Evolutionary conservation across 1,140 invertebrate species (phyloP).

Genomic region (Calliphora vicina): DNA sequence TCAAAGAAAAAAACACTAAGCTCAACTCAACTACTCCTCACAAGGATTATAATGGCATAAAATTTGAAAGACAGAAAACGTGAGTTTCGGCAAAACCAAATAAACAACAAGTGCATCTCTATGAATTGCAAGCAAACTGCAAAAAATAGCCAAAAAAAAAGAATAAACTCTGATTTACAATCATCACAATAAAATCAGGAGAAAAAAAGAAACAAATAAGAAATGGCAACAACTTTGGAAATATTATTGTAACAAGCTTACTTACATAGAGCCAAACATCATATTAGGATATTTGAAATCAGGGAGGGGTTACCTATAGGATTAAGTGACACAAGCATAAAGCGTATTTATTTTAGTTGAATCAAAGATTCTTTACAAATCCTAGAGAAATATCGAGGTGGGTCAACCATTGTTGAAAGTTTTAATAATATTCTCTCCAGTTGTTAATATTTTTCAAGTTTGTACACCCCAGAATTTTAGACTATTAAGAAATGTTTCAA

Average conservation of each 20-base stretch:
- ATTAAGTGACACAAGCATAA: background rate
- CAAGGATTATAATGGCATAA: slow-evolving; percentile 9
- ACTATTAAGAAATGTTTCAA: background rate
- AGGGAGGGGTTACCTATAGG: background rate
- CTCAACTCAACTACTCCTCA: background rate
- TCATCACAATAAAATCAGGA: slow-evolving; percentile 5
- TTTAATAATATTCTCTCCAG: too few relatives aligned
- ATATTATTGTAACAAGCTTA: background rate
- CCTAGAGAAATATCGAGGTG: too few relatives aligned
- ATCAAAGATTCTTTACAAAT: too few relatives aligned
- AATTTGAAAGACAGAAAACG: slow-evolving; percentile 25
- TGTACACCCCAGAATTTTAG: background rate
- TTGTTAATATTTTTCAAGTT: background rate
- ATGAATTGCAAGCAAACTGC: background rate
- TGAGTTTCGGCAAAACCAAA: slow-evolving; percentile 27
- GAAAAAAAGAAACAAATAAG: background rate
- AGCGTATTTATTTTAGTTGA: too few relatives aligned
- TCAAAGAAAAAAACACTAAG: background rate
- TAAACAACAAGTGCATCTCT: slow-evolving; percentile 24
- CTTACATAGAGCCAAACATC: background rate
- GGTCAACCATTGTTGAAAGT: too few relatives aligned
- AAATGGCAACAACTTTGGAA: background rate
- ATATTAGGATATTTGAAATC: background rate
- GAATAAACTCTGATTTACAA: slow-evolving; percentile 25
- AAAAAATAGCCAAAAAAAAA: background rate